Base-by-base conservation (phyloP, 1,140 invertebrate genomes). In the Asbolus verrucosus region DNA sequence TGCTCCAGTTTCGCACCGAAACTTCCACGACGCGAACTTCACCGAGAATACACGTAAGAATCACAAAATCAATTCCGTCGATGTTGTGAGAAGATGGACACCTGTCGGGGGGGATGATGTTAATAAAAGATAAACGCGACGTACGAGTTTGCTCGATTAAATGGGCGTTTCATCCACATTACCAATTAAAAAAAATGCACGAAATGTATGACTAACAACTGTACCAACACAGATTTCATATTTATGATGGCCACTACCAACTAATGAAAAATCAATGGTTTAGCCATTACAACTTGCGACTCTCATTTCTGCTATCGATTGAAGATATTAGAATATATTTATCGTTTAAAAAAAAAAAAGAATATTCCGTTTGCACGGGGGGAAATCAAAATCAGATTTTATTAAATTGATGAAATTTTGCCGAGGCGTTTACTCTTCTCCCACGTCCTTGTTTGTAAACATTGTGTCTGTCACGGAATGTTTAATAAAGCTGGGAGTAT, bases 181-280 rank as follows among this genome's bases (percentile, higher is more conserved):
- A 27, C 11, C 33, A 8, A 36, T 11, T n/a, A n/a, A n/a, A n/a
- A n/a, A n/a, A n/a, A n/a, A n/a, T n/a, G n/a, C n/a, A n/a, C n/a
- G n/a, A n/a, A n/a, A n/a, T n/a, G n/a, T n/a, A n/a, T n/a, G n/a
- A n/a, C n/a, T n/a, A n/a, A n/a, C n/a, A n/a, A n/a, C n/a, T n/a
- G n/a, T n/a, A n/a, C n/a, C n/a, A 36, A 36, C n/a, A 54, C 46
- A 54, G 27, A 30, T 27, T 27, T 27, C 24, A 27, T 27, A 27
- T 27, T 27, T 8, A 4, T 27, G 24, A 27, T 8, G 24, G 24
- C 8, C 24, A 8, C 24, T 8, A 8, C 24, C n/a, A 46, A 46
- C 21, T 54, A 54, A 54, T 54, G 46, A 54, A 54, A n/a, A 54
- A 54, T 54, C 46, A 21, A 54, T 54, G 27, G 27, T 27, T 54